Evolutionary conservation across 2,113 vertebrate species (phyloP).

Genomic region (Rhinopomastus cyanomelas): DNA sequence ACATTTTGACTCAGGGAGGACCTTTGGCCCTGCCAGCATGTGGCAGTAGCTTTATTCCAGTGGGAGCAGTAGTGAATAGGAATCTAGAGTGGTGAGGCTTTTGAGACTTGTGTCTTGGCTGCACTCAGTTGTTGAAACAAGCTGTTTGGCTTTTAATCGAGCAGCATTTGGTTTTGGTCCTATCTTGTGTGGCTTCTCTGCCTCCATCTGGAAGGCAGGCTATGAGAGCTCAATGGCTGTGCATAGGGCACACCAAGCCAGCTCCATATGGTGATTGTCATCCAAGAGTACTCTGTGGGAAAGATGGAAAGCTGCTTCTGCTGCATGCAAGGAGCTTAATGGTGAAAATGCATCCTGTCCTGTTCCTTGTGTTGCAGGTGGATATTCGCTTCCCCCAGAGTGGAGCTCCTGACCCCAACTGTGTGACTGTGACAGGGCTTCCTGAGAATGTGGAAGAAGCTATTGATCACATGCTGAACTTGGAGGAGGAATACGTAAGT

Average conservation of each 20-base stretch:
- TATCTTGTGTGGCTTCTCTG: neutral
- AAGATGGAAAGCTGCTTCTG: neutral
- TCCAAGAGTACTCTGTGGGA: neutral
- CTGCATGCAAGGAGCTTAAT: neutral
- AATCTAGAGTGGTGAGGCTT: neutral
- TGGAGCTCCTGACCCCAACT: slow-evolving; percentile 91
- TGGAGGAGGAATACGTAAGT: slow-evolving; percentile 97
- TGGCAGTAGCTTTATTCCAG: neutral
- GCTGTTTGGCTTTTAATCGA: neutral
- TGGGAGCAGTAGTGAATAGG: neutral
- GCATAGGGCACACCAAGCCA: neutral
- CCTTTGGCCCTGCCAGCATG: neutral
- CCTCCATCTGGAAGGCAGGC: neutral
- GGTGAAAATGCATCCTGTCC: neutral
- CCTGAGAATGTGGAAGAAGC: slow-evolving; percentile 97
- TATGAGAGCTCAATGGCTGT: neutral
- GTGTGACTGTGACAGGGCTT: slow-evolving; percentile 92
- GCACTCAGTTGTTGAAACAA: neutral
- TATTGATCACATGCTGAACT: slow-evolving; percentile 95
- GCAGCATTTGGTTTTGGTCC: neutral
- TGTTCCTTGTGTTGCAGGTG: slow-evolving; percentile 77
- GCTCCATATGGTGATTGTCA: neutral
- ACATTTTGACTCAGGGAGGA: neutral
- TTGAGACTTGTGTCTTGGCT: neutral
- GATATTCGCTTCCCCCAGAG: slow-evolving; percentile 97